Evolutionary conservation across 2,113 vertebrate species (phyloP).

Genomic region (Eulemur rufifrons): DNA sequence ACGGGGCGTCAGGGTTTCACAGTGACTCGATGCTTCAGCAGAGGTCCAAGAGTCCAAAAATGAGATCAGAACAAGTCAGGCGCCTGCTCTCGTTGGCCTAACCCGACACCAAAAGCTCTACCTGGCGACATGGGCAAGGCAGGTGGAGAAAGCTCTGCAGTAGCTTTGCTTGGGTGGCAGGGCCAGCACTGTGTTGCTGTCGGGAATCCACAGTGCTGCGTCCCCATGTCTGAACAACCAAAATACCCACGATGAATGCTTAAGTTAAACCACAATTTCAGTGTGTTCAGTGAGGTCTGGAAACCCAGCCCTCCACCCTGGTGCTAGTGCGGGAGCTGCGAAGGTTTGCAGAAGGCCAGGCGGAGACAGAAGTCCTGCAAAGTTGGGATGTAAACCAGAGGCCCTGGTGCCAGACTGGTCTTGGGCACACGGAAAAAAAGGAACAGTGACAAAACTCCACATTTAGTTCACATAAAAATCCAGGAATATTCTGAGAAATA

Average conservation of each 20-base stretch:
- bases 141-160: background rate
- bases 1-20: slow-evolving; percentile 73
- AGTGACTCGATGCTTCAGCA: slow-evolving; percentile 79
- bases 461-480: slow-evolving; percentile 53
- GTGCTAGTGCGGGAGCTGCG: slow-evolving; percentile 43
- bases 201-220: background rate
- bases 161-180: slow-evolving; percentile 48
- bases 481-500: slow-evolving; percentile 48
- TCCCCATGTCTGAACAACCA: background rate
- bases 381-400: slow-evolving; percentile 61
- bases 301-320: background rate
- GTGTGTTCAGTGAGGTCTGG: background rate
- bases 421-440: slow-evolving; percentile 78
- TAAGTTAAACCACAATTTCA: background rate
- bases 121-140: background rate
- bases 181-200: fast-evolving
- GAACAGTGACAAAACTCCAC: slow-evolving; percentile 20
- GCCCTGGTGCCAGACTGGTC: slow-evolving; percentile 80
- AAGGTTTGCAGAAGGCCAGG: slow-evolving; percentile 56
- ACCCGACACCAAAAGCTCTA: slow-evolving; percentile 19
- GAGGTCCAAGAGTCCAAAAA: slow-evolving; percentile 20
- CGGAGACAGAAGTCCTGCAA: slow-evolving; percentile 44
- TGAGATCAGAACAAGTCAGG: background rate
- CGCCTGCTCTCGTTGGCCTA: slow-evolving; percentile 48
- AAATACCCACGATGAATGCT: background rate